Base-by-base conservation (phyloP, 2,888 invertebrate species). In the Prosapia bicincta region DNA sequence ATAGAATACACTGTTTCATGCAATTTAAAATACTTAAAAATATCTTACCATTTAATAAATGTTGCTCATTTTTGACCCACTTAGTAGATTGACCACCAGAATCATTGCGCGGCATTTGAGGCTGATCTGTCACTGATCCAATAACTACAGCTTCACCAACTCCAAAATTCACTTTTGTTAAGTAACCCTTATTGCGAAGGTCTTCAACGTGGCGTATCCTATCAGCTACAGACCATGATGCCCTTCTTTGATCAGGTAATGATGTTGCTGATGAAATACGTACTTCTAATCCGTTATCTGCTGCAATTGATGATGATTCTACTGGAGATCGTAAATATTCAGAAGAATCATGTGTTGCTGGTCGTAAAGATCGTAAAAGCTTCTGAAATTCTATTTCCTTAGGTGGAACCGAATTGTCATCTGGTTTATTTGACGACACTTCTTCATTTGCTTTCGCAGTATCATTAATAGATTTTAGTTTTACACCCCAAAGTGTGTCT, bases 141-240 rank as follows among this genome's bases (percentile, higher is more conserved):
- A 87, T 83, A 23, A 86, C 85, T 5, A 84, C 85, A 0, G 85
- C 84, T 78, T 86, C 85, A 1, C 85, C 86, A 73, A 85, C 83
- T 6, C 86, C 86, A 79, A 87, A 85, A 83, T 89, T 89, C 73
- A 90, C 87, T 82, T 88, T 89, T 0, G 90, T 90, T 0, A 89
- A 90, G 82, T 88, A 90, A 15, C 88, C 88, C 80, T 84, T 87
- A 13, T 76, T 32, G 73, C 77, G 75, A 6, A 74, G 79, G 81
- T 85, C 85, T 79, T 88, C 88, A 15, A 85, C 86, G 78, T 86
- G 85, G 43, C 85, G 86, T n/a, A 87, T 83, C 32, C 86, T 84
- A 80, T 89, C 88, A 15, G 88, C 86, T 24, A 88, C 87, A 0
- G 85, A 85, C 84, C 85, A 85, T 10, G 78, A 82, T 76, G 76